Base-by-base conservation (phyloP, 23 tunicate genomes). In the Botrylloides violaceus region DNA sequence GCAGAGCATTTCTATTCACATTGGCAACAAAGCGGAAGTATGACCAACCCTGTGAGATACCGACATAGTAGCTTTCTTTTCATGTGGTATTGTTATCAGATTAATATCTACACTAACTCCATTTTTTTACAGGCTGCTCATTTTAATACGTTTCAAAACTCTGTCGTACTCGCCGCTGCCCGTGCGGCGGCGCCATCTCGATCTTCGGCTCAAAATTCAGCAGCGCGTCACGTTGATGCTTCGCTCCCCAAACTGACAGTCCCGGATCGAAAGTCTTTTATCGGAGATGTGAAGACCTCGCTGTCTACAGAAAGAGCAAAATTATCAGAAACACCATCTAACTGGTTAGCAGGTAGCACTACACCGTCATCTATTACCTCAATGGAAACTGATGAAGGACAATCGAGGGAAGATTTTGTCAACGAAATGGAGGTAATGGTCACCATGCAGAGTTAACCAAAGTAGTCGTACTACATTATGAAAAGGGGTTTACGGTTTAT, bases 91-190 rank as follows among this genome's bases (percentile, higher is more conserved):
- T n/a, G n/a, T n/a, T n/a, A n/a, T n/a, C n/a, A n/a, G n/a, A n/a
- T n/a, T n/a, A n/a, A n/a, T n/a, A n/a, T n/a, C n/a, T n/a, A n/a
- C n/a, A n/a, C n/a, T n/a, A n/a, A n/a, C n/a, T n/a, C n/a, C n/a
- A 23, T 58, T 58, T 4, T 9, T 5, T 31, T 63, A 9, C 70
- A 63, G 70, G 70, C 70, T 9, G 70, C 70, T 19, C 32, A 63
- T 63, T 63, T 63, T 34, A 63, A 63, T 34, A 63, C 35, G 3
- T 63, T 63, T 9, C 70, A 63, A 63, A 63, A 63, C 33, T 63
- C 70, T 63, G 70, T 63, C 12, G 32, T 63, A 9, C 3, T 63
- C 4, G 70, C 70, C 12, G 70, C 70, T 3, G 70, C 70, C 20
- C 70, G 33, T 4, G 12, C 35, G 20, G 70, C 70, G n/a, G 70